Conservation (phyloP, 2,797 vertebrate genomes). For the Denticeps clupeoides region DNA sequence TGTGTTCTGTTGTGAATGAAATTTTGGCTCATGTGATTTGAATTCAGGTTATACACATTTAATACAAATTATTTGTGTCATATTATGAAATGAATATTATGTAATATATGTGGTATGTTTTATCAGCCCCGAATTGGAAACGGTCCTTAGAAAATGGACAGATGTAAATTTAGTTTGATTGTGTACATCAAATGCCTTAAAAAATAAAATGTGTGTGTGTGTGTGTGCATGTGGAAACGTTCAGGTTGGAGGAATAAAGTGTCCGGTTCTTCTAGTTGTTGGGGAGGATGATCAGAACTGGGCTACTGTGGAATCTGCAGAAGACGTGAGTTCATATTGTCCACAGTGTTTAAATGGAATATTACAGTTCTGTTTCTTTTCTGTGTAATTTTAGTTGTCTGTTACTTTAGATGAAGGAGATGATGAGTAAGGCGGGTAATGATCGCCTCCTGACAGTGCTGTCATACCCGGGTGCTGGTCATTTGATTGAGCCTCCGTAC, state of each 20-base stretch:
- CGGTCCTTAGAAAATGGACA: too few species aligned
- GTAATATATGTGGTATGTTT: too few species aligned
- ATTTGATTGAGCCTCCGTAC: conserved; percentile 58
- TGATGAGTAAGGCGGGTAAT: conserved; percentile 44
- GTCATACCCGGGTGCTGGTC: conserved; percentile 41
- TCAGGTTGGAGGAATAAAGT: conserved; percentile 50
- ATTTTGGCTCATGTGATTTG: too few species aligned
- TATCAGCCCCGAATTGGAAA: too few species aligned
- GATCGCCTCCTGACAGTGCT: conserved; percentile 39
- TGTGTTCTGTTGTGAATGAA: too few species aligned
- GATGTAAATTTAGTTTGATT: too few species aligned
- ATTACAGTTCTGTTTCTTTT: too few species aligned
- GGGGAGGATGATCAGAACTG: conserved; percentile 54
- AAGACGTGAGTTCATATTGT: conserved; percentile 58
- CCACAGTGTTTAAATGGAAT: neutral
- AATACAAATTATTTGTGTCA: too few species aligned
- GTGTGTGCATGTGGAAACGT: neutral
- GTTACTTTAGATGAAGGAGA: conserved; percentile 30
- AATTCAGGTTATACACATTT: too few species aligned
- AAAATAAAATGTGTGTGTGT: too few species aligned
- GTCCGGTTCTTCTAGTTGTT: conserved; percentile 48
- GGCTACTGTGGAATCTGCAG: conserved; percentile 38
- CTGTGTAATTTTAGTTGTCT: neutral
- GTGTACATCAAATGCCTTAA: too few species aligned
- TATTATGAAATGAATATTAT: too few species aligned